phyloP scores from a whole-genome alignment of 2,888 invertebrate species.

The Andrena hattorfiana region DNA sequence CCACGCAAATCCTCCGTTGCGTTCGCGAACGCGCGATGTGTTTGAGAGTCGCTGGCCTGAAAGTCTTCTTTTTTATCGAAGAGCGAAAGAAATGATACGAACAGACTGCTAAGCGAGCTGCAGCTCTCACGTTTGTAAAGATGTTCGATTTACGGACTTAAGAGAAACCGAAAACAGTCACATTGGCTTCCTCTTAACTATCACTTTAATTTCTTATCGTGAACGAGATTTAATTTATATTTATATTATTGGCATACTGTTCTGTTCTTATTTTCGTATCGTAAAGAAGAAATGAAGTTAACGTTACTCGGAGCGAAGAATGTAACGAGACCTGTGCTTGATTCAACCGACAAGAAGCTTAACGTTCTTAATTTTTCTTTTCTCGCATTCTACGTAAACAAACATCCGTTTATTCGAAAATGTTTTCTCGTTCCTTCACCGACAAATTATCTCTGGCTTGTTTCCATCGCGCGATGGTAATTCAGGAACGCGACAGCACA shows the following conservation, averaged over 20 bases:
- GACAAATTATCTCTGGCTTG: neutral
- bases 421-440: conserved; percentile 7
- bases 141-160: conserved; percentile 72
- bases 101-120: conserved; percentile 70
- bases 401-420: conserved; percentile 14
- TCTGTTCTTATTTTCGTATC: conserved; percentile 32
- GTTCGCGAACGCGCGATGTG: conserved; percentile 7
- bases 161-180: conserved; percentile 55
- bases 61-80: conserved; percentile 50
- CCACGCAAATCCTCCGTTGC: conserved; percentile 5
- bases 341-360: conserved; percentile 23
- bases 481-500: conserved; percentile 32
- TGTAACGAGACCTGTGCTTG: conserved; percentile 23
- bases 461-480: conserved; percentile 23
- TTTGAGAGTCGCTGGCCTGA: conserved; percentile 24
- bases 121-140: conserved; percentile 71
- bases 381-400: conserved; percentile 39
- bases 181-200: conserved; percentile 65
- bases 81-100: conserved; percentile 60
- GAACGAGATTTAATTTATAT: conserved; percentile 24
- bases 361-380: conserved; percentile 29
- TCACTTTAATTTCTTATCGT: conserved; percentile 32
- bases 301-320: conserved; percentile 20
- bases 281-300: conserved; percentile 11
- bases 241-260: conserved; percentile 16